Evolutionary conservation across 2,113 vertebrate species (phyloP), one percentile per base, ranked within the genome.

Genomic region (Rutilus rutilus): DNA sequence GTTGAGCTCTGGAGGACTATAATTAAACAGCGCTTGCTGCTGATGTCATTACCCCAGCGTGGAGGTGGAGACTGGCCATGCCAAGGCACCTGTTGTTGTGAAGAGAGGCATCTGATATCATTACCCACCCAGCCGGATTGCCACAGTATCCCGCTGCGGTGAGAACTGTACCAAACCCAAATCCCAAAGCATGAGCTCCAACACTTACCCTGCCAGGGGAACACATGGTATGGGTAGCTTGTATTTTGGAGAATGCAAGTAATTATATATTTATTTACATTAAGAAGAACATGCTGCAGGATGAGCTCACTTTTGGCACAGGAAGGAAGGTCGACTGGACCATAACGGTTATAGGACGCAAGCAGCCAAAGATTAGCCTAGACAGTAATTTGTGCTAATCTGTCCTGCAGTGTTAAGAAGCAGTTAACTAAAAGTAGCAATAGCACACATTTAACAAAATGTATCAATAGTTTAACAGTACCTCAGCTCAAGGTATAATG

Each of bases 61-160:
- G 97, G 97, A 96, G 96, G 96, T 96, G 96, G 95, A 97, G 95
- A 91, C 94, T 95, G 95, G 95, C 96, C 95, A 93, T 97, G 98
- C 97, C 98, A 99, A 97, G 96, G 97, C 98, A 99, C 98, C 98
- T 99, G 98, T 99, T 99, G 98, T 99, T 98, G 96, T 97, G 96
- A 96, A 97, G 97, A 91, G 94, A 96, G 97, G 96, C 98, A 99
- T 97, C 97, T 99, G 97, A 99, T 97, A 96, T 99, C 97, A 99
- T 99, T 99, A 99, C 98, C 98, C 95, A 96, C 97, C 91, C 98
- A 98, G 97, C 96, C 97, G 97, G 98, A 98, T 95, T 95, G 95
- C 95, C 96, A 93, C 94, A 92, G 93, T 96, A 94, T 86, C 97
- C 97, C 89, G 97, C 97, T 97, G 97, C 94, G 96, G 96, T 96